Evolutionary conservation across 2,888 invertebrate species (phyloP).

Genomic region (Aphodius granarius): DNA sequence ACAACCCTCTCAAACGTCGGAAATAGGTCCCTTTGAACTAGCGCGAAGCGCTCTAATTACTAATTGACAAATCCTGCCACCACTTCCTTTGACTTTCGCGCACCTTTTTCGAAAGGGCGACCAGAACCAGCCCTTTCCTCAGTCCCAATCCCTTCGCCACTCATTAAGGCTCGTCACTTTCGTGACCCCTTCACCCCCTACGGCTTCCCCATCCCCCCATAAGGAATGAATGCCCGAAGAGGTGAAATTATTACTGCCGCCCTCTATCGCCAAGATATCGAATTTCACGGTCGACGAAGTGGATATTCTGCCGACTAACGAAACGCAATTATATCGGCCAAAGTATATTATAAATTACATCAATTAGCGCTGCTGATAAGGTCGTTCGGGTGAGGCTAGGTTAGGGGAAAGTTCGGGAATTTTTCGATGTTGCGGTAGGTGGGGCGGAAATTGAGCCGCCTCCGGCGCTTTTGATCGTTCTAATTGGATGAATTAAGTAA

Average conservation of each 20-base stretch:
- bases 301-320: background rate
- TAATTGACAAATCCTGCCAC: slow-evolving; percentile 1
- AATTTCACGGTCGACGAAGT: slow-evolving; percentile 2
- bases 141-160: slow-evolving; percentile 2
- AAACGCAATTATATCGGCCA: slow-evolving; percentile 8
- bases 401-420: background rate
- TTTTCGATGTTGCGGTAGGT: background rate
- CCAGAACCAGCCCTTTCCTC: background rate
- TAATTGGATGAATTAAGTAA: background rate
- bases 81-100: slow-evolving; percentile 10
- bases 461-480: background rate
- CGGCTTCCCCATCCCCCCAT: background rate
- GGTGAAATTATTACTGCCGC: slow-evolving; percentile 7
- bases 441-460: background rate
- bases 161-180: slow-evolving; percentile 8
- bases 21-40: background rate
- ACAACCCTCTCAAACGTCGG: background rate
- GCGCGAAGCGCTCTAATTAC: slow-evolving; percentile 9
- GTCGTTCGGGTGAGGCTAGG: background rate
- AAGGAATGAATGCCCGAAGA: background rate
- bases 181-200: background rate
- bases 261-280: slow-evolving; percentile 3
- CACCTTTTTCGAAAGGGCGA: slow-evolving; percentile 12
- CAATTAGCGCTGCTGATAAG: background rate
- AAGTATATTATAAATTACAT: slow-evolving; percentile 11